phyloP scores from a whole-genome alignment of 2,888 invertebrate genomes.

The Hirtodrosophila duncani region DNA sequence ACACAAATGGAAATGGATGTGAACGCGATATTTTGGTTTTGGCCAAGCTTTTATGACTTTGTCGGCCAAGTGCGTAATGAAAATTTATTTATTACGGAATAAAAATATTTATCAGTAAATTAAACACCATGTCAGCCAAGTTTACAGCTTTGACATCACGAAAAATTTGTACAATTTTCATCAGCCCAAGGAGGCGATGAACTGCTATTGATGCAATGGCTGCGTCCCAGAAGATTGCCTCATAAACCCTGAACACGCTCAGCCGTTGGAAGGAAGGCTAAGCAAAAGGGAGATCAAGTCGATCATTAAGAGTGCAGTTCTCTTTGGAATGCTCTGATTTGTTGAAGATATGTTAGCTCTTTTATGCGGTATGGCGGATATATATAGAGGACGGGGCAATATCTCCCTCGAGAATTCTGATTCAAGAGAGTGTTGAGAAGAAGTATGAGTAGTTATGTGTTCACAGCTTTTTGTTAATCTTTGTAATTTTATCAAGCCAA shows the following conservation, averaged over 20 bases:
- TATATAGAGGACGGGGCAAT: no score
- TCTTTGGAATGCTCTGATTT: no score
- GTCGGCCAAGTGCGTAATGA: conserved; percentile 58
- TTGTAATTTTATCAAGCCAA: no score
- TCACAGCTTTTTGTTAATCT: no score
- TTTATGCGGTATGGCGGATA: no score
- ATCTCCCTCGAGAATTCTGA: no score
- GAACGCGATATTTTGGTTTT: conserved; percentile 32
- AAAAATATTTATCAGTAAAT: conserved; percentile 73
- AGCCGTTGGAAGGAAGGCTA: no score
- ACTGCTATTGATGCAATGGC: not conserved
- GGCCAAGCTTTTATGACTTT: conserved; percentile 55
- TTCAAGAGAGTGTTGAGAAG: no score
- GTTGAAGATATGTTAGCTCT: no score
- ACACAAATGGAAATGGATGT: conserved; percentile 56
- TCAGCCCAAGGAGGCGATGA: conserved; percentile 13
- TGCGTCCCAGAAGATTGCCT: conserved; percentile 34
- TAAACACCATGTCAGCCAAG: conserved; percentile 45
- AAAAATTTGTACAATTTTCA: conserved; percentile 37
- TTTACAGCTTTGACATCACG: not conserved
- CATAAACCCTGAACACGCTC: conserved; percentile 45
- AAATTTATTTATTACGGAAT: conserved; percentile 62
- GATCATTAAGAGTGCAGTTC: no score
- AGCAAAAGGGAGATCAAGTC: no score
- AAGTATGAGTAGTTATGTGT: no score